Evolutionary conservation across 1,140 invertebrate genomes (phyloP), one percentile per base, ranked within the genome.

Genomic region (Lethrus apterus): DNA sequence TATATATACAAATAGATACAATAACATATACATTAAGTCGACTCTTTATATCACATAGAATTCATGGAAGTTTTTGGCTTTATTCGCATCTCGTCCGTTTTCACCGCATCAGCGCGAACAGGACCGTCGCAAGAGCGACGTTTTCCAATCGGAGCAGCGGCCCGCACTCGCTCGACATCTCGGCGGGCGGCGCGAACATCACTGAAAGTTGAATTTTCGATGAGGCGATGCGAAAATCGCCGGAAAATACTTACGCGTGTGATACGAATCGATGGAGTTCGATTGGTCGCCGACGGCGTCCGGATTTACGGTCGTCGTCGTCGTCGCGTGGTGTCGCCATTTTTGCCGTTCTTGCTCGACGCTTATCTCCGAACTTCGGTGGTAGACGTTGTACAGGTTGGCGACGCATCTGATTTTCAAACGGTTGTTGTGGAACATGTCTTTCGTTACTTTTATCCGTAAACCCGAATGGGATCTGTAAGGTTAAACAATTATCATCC

Each of bases 391-490:
- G 56, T 73, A 69, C 55, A 78, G 70, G 8, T 69, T 72, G 0
- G 76, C 75, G 46, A 70, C 72, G 56, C 76, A 78, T 10, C 74
- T 65, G 31, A 78, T 69, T 59, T 76, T 76, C 24, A 78, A 54
- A 41, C 71, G 69, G 7, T 72, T 72, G 14, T 55, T 60, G 3
- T 59, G 41, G 45, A 78, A 76, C 51, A 74, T 68, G 0, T 72
- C 50, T 33, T 60, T 54, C 14, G 44, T 49, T 5, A 66, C 55
- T 42, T 41, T 50, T 44, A 65, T 44, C 32, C 53, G 55, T 35
- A 66, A 45, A 13, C 50, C 54, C 5, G 59, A 59, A 36, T 55
- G 48, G 15, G 61, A 50, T 8, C 62, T 64, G 52, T 7, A 62
- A 63, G 8, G 36, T 11, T 33, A 33, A 33, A 33, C 9, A 33